Conservation (phyloP, 2,888 invertebrate species). For the Scrobipalpa costella region DNA sequence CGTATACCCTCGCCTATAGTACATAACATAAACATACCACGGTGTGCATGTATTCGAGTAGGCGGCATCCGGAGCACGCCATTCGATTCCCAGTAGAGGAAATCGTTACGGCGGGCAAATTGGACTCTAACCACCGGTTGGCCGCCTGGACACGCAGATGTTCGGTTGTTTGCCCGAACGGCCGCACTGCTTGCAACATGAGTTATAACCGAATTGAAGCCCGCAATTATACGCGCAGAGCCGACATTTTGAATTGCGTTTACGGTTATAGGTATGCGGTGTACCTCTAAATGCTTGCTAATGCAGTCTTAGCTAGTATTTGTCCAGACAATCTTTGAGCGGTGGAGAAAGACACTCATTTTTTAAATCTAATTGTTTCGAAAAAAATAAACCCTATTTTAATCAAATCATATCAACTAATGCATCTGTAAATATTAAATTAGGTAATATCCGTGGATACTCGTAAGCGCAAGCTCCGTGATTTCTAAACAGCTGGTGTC, state of each 20-base stretch:
- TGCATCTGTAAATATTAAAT: slow-evolving; percentile 51
- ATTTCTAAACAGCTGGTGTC: slow-evolving; percentile 48
- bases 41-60: slow-evolving; percentile 44
- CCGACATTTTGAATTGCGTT: background rate
- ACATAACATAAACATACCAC: slow-evolving; percentile 1
- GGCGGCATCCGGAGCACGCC: slow-evolving; percentile 74
- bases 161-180: slow-evolving; percentile 43
- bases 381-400: background rate
- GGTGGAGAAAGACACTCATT: too few relatives aligned
- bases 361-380: background rate
- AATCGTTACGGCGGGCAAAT: slow-evolving; percentile 78
- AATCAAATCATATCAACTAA: background rate
- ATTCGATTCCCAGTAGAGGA: slow-evolving; percentile 80
- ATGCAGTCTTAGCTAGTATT: background rate
- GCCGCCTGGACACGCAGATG: slow-evolving; percentile 65
- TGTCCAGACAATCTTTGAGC: too few relatives aligned
- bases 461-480: slow-evolving; percentile 58
- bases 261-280: background rate
- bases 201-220: slow-evolving; percentile 50
- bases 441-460: slow-evolving; percentile 63
- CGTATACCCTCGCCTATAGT: background rate
- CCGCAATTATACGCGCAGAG: slow-evolving; percentile 28
- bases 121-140: slow-evolving; percentile 78
- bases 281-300: background rate
- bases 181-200: slow-evolving; percentile 33